Base-by-base conservation (phyloP, 2,888 invertebrate species). In the Embidobia sp. region DNA sequence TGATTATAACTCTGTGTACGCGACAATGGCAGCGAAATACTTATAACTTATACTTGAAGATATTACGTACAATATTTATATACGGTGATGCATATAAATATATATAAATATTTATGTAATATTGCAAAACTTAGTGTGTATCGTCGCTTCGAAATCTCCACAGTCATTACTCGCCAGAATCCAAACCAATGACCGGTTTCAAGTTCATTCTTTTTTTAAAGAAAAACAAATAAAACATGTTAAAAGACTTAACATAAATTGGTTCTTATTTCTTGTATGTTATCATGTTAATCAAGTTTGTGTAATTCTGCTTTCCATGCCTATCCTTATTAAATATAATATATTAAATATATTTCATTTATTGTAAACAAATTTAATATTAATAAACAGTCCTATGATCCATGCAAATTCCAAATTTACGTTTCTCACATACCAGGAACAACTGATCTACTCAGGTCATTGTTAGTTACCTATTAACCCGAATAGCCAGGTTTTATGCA, bases 161-260 rank as follows among this genome's bases (percentile, higher is more conserved):
- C 87, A 86, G 85, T 87, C 87, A 88, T 89, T 87, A 88, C 84
- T 87, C 87, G 87, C 87, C 86, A 87, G 86, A 85, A 86, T 85
- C 82, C 85, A 86, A 85, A 81, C 83, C 79, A 80, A 86, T 77
- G 86, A 88, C 81, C 84, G 79, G 86, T 87, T 88, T 86, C 87
- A 86, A 88, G 86, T 88, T 88, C 85, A 88, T 87, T 88, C 87
- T 87, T 88, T 89, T 88, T 89, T 88, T 86, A 89, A 88, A 85
- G 81, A 63, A 70, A 85, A 86, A 85, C 85, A 86, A 88, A 87
- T 87, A 88, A 88, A 87, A 86, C 85, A 85, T 88, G 86, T 85
- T 86, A 84, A 87, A 87, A 81, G 77, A 84, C 81, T 80, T 57
- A 61, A 42, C 3, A 19, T 29, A 19, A 15, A 33, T 42, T 51